phyloP scores from a whole-genome alignment of 2,113 vertebrate species.

The Ochotona curzoniae region DNA sequence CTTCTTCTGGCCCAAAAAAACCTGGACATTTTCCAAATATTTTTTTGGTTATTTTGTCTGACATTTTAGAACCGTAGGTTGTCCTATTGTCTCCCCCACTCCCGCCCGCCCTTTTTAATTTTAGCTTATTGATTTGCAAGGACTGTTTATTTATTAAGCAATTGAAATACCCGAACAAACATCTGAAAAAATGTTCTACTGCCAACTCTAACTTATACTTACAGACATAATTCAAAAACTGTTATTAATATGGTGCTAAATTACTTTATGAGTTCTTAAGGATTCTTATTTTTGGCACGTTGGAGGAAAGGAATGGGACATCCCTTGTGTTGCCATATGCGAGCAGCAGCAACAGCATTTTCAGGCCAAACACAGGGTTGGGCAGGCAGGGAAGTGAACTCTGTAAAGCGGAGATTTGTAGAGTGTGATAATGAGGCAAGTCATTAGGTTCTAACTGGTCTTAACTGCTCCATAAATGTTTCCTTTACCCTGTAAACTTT shows the following conservation, averaged over 20 bases:
- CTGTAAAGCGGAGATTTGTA: slow-evolving; percentile 76
- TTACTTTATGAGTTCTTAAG: slow-evolving; percentile 73
- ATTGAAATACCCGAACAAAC: slow-evolving; percentile 34
- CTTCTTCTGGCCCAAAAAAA: slow-evolving; percentile 15
- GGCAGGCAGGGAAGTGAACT: slow-evolving; percentile 50
- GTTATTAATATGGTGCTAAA: slow-evolving; percentile 75
- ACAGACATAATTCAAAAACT: slow-evolving; percentile 53
- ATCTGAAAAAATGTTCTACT: slow-evolving; percentile 31
- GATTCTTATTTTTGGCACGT: slow-evolving; percentile 74
- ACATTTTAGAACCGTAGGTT: background rate
- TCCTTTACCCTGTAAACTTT: slow-evolving; percentile 78
- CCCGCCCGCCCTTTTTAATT: background rate
- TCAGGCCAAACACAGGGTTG: slow-evolving; percentile 49
- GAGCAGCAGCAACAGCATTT: background rate
- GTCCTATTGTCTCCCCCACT: background rate
- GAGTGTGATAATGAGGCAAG: slow-evolving; percentile 80
- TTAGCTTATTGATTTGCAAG: slow-evolving; percentile 54
- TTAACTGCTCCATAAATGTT: slow-evolving; percentile 81
- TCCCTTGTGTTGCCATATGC: slow-evolving; percentile 34
- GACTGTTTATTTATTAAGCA: slow-evolving; percentile 61
- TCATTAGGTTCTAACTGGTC: slow-evolving; percentile 77
- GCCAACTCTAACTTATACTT: slow-evolving; percentile 46
- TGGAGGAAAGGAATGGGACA: slow-evolving; percentile 45
- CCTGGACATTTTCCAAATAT: background rate
- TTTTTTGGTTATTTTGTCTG: background rate